Evolutionary conservation across 2,797 vertebrate species (phyloP).

Genomic region (Peromyscus eremicus): DNA sequence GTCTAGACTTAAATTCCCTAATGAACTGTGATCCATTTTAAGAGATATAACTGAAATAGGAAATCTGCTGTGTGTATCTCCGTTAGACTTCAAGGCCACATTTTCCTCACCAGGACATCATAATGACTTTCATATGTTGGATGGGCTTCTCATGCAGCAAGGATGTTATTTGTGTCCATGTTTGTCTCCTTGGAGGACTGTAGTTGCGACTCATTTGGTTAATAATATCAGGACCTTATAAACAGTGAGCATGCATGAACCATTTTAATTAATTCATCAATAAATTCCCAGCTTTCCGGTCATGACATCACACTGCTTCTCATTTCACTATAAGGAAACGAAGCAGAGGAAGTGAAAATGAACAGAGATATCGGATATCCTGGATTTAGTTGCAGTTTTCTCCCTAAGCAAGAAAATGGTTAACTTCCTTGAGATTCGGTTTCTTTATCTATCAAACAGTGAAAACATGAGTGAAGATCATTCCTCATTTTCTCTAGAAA

Average conservation of each 20-base stretch:
- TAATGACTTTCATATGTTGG: not conserved
- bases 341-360: not conserved
- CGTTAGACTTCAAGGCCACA: not conserved
- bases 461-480: not conserved
- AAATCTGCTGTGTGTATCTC: not conserved
- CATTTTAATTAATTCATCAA: not conserved
- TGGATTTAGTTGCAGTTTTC: conserved; percentile 3
- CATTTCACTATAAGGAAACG: not conserved
- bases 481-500: not conserved
- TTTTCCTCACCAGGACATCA: not conserved
- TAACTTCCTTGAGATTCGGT: not conserved
- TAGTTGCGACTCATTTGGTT: not conserved
- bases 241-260: not conserved
- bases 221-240: not conserved
- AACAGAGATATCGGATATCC: not conserved
- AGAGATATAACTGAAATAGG: not conserved
- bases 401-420: not conserved
- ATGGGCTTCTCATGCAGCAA: not conserved
- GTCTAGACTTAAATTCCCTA: not conserved
- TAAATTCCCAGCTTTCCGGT: not conserved
- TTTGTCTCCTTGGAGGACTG: not conserved
- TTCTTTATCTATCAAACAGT: not conserved
- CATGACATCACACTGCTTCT: not conserved
- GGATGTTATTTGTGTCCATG: not conserved
- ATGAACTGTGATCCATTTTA: not conserved